Evolutionary conservation across 2,797 vertebrate species (phyloP), one percentile per base, ranked within the genome.

Genomic region (Catamblyrhynchus diadema): DNA sequence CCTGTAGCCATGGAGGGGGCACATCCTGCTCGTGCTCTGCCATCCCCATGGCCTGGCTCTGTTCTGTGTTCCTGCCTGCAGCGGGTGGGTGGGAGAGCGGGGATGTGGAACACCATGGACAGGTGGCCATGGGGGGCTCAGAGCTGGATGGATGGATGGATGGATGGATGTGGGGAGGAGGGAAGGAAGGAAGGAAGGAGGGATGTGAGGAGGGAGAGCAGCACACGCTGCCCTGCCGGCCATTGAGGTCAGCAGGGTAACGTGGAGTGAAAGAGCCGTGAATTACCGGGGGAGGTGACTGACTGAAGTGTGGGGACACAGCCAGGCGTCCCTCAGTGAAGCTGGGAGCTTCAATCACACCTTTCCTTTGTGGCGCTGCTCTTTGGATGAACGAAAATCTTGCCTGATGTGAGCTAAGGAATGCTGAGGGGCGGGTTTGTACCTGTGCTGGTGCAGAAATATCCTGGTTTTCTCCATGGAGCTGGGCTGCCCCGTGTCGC

Each of bases 21-120:
- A 22, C 74, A 9, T 12, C 66, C n/a, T 11, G 33, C 56, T 42
- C 12, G 1, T 0, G 3, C 71, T 59, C 13, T 28, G 32, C 47
- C 41, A 2, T 2, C 13, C 32, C 1, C 0, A 4, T 12, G 64
- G 47, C 20, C 7, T 7, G 28, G 0, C 1, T 44, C 60, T 30
- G 65, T 12, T 17, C 1, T 41, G 64, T 30, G 65, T 12, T 20
- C 30, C 87, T 56, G 81, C 47, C 44, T 42, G 37, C 78, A 56
- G 90, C 73, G 6, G 53, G 2, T 32, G 66, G 32, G 95, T 70
- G 92, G 80, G 83, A 28, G 91, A 48, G 72, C 27, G 8, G 8
- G 2, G 7, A 9, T 7, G 24, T 4, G 5, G 3, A 1, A 41
- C 20, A 2, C 0, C 5, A 27, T 35, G 88, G 6, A 27, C 57